Percentiles rank a stretch among this genome's conserved stretches.
Conservation (phyloP, 2,888 invertebrate species). For the Halocaridina rubra region DNA sequence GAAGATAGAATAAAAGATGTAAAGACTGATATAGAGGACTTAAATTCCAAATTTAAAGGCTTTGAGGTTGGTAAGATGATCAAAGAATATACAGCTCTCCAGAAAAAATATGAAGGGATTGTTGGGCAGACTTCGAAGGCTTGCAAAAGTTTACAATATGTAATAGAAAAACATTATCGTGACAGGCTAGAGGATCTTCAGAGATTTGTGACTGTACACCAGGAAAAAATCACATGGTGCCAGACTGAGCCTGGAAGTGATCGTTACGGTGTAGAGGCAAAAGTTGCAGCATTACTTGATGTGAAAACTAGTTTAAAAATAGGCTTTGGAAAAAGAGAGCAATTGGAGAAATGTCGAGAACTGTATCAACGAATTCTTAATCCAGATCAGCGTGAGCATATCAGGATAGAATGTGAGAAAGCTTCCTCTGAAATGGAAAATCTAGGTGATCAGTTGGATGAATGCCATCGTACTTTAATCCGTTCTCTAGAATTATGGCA, state of each 20-base stretch:
- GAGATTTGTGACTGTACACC: slow-evolving; percentile 82
- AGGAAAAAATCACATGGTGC: slow-evolving; percentile 93
- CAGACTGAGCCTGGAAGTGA: slow-evolving; percentile 89
- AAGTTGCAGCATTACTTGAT: slow-evolving; percentile 82
- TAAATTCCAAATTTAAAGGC: slow-evolving; percentile 81
- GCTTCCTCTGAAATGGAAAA: slow-evolving; percentile 74
- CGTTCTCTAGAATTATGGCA: slow-evolving; percentile 82
- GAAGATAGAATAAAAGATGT: slow-evolving; percentile 78
- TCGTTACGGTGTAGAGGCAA: slow-evolving; percentile 91
- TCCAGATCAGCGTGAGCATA: slow-evolving; percentile 76
- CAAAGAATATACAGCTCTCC: slow-evolving; percentile 85
- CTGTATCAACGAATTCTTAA: slow-evolving; percentile 80
- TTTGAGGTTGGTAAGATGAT: slow-evolving; percentile 82
- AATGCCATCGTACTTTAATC: slow-evolving; percentile 77
- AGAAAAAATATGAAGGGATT: slow-evolving; percentile 85
- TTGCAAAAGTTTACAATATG: slow-evolving; percentile 70
- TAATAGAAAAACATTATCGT: slow-evolving; percentile 87
- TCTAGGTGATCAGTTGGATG: slow-evolving; percentile 76
- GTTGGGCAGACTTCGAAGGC: slow-evolving; percentile 82
- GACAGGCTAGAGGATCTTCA: slow-evolving; percentile 86
- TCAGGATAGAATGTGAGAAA: slow-evolving; percentile 69
- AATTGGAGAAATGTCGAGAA: slow-evolving; percentile 79
- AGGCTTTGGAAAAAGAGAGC: slow-evolving; percentile 69
- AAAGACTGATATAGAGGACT: slow-evolving; percentile 77
- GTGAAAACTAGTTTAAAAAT: slow-evolving; percentile 72